Percentiles rank a stretch among this genome's conserved stretches.
Conservation (phyloP, 2,888 invertebrate genomes). For the Drosophila maculinotata region DNA sequence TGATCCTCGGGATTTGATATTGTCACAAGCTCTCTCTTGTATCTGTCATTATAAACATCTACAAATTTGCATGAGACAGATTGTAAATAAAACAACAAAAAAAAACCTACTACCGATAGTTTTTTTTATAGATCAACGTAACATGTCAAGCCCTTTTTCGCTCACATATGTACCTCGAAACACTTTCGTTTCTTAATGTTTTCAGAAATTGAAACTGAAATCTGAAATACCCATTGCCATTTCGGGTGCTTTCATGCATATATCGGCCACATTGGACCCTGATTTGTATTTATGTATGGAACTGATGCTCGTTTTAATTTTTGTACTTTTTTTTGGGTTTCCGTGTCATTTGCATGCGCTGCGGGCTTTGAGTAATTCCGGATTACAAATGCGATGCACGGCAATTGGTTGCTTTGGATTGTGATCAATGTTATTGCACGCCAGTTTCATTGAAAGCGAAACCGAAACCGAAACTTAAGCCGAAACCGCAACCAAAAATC, state of each 20-base stretch:
- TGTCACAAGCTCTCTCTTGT: no score
- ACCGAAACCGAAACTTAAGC: no score
- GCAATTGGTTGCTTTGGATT: constrained; percentile 29
- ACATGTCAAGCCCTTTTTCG: no score
- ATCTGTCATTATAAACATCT: no score
- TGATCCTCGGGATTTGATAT: no score
- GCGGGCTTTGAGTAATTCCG: constrained; percentile 33
- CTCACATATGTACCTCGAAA: no score
- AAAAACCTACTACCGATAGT: no score
- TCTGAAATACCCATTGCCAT: constrained; percentile 48
- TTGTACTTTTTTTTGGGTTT: constrained; percentile 10
- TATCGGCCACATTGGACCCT: constrained; percentile 29
- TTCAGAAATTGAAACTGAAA: constrained; percentile 22
- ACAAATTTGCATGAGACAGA: no score
- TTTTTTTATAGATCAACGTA: no score
- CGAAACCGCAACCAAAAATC: constrained; percentile 10
- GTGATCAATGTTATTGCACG: constrained; percentile 18
- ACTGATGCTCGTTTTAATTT: constrained; percentile 26
- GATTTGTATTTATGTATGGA: constrained; percentile 26
- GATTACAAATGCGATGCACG: constrained; percentile 52
- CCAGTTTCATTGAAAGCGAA: constrained; percentile 51
- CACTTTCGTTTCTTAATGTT: constrained; percentile 43
- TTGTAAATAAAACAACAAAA: no score
- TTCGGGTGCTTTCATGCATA: constrained; percentile 51
- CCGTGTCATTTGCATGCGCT: constrained; percentile 50